Conservation (phyloP, 2,113 vertebrate species). For the Ageneiosus marmoratus region DNA sequence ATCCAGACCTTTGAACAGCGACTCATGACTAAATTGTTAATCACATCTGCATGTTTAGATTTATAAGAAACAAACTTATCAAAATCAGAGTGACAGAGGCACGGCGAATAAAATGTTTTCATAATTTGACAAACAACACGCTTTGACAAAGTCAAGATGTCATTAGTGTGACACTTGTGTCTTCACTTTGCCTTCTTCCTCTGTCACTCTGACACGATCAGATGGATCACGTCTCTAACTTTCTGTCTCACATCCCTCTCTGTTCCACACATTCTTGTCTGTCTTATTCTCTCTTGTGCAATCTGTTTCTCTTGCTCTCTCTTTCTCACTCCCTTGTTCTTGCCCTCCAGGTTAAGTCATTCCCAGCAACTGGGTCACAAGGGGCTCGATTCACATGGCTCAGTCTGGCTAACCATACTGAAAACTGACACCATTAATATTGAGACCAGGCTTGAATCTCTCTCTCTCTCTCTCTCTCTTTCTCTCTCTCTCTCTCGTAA, state of each 20-base stretch:
- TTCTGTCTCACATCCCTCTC: slow-evolving; percentile 37
- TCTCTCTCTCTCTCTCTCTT: not conserved
- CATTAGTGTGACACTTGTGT: not conserved
- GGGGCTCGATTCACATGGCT: slow-evolving; percentile 41
- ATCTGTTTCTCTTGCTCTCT: not conserved
- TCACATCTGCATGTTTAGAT: not conserved
- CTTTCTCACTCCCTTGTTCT: slow-evolving; percentile 31
- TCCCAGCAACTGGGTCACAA: slow-evolving; percentile 49
- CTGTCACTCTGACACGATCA: not conserved
- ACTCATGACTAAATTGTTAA: not conserved
- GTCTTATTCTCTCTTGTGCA: not conserved
- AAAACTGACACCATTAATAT: slow-evolving; percentile 29
- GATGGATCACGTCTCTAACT: slow-evolving; percentile 33
- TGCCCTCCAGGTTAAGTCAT: slow-evolving; percentile 46
- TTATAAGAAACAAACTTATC: not conserved
- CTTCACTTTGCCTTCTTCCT: not conserved
- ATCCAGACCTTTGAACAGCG: not conserved
- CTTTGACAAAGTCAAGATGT: slow-evolving; percentile 6
- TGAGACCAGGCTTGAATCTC: not conserved
- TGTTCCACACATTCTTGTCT: not conserved
- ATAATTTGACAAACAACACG: not conserved
- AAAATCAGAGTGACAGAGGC: not conserved
- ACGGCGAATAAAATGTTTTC: not conserved
- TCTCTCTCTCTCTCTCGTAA: not conserved
- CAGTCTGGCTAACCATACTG: not conserved